phyloP scores from a whole-genome alignment of 2,797 vertebrate species.

The Neosilurus hyrtlii region DNA sequence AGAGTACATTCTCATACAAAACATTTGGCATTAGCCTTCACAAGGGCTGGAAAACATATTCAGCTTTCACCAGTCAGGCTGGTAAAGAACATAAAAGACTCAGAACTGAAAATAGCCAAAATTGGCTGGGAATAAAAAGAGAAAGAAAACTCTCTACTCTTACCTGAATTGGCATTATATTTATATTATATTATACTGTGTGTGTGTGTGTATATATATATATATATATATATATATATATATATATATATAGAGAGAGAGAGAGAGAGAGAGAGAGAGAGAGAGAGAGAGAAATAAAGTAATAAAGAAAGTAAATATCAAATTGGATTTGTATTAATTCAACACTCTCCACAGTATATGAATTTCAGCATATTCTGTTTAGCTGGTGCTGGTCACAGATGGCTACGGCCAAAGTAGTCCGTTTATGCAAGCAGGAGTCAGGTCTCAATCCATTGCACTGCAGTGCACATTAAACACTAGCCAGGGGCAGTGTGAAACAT shows the following conservation, averaged over 20 bases:
- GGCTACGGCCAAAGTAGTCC: not conserved
- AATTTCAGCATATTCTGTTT: not conserved
- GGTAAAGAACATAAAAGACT: constrained; percentile 16
- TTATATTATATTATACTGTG: no score
- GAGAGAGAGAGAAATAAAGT: not conserved
- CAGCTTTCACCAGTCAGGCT: constrained; percentile 6
- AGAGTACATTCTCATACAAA: constrained; percentile 6
- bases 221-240: no score
- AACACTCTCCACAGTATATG: not conserved
- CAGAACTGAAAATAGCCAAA: constrained; percentile 6
- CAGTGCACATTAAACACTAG: not conserved
- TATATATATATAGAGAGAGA: no score
- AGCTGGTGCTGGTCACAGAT: not conserved
- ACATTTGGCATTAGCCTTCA: constrained; percentile 11
- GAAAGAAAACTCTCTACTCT: not conserved
- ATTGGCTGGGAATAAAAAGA: constrained; percentile 8
- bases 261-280: no score
- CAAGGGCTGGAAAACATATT: constrained; percentile 22
- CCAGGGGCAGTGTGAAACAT: constrained; percentile 15
- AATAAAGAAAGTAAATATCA: not conserved
- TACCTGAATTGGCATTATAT: not conserved
- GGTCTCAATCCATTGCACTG: not conserved
- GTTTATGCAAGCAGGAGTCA: not conserved
- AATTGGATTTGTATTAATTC: not conserved
- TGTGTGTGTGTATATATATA: no score